These are phyloP conservation scores for Ditula angustiorana DNA, from an alignment of 2,888 invertebrate species.

Conservation along the genomic window DNA sequence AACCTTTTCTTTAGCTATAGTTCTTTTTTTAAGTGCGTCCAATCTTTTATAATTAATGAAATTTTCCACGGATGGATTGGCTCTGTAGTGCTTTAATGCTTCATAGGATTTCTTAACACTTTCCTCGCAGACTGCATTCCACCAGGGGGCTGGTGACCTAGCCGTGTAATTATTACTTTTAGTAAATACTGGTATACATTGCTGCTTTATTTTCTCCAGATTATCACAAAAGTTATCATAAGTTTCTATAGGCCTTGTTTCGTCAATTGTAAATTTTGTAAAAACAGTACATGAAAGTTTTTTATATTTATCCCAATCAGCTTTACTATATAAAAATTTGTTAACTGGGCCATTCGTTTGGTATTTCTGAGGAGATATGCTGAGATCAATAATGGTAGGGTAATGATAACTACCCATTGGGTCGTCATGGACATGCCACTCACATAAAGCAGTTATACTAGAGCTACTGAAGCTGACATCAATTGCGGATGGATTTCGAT, in stretches of 20 bases:
- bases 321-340: background rate
- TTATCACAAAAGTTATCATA: background rate
- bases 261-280: background rate
- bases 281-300: no score
- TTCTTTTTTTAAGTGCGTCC: background rate
- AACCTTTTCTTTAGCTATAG: background rate
- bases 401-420: conserved; percentile 4
- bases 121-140: background rate
- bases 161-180: background rate
- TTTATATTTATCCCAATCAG: background rate
- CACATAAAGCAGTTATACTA: no score
- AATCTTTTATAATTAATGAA: background rate
- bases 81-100: background rate
- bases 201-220: background rate
- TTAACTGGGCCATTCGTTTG: background rate
- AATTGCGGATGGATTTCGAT: no score
- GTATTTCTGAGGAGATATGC: background rate
- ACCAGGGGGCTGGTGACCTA: background rate
- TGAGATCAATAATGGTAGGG: background rate
- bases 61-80: background rate
- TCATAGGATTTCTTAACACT: background rate
- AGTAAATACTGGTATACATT: background rate
- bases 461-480: no score
- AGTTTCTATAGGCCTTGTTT: background rate
- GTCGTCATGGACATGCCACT: background rate